Evolutionary conservation across 1,140 invertebrate species (phyloP).

Genomic region (Listronotus bonariensis): DNA sequence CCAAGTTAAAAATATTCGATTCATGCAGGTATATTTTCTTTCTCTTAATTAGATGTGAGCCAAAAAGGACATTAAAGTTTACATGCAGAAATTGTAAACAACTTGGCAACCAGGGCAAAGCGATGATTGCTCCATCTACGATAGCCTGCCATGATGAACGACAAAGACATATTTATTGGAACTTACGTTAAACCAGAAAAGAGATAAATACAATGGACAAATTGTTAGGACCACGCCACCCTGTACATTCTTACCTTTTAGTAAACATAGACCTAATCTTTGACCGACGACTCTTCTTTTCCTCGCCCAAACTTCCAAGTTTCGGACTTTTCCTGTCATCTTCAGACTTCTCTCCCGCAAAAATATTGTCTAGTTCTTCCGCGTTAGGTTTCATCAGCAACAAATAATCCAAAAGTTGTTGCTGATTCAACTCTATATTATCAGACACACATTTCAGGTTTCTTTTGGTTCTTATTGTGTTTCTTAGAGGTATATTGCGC

Average conservation of each 20-base stretch:
- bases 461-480: conserved; percentile 25
- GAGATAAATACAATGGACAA: too few relatives aligned
- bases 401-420: conserved; percentile 47
- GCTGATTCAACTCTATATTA: conserved; percentile 44
- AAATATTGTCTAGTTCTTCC: conserved; percentile 44
- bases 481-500: conserved; percentile 22
- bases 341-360: conserved; percentile 21
- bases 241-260: conserved; percentile 18
- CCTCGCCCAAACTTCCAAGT: conserved; percentile 31
- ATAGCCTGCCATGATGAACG: too few relatives aligned
- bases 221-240: background rate
- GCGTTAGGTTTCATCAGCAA: conserved; percentile 43
- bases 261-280: conserved; percentile 41
- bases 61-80: too few relatives aligned
- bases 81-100: too few relatives aligned
- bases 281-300: conserved; percentile 39
- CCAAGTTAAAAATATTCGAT: too few relatives aligned
- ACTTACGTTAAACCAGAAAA: too few relatives aligned
- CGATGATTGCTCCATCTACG: too few relatives aligned
- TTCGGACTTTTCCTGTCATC: background rate
- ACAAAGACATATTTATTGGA: too few relatives aligned
- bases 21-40: too few relatives aligned
- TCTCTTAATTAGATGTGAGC: too few relatives aligned
- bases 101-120: too few relatives aligned
- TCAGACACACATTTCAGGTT: conserved; percentile 40